phyloP scores from a whole-genome alignment of 2,113 vertebrate species.

The Callipepla californica region DNA sequence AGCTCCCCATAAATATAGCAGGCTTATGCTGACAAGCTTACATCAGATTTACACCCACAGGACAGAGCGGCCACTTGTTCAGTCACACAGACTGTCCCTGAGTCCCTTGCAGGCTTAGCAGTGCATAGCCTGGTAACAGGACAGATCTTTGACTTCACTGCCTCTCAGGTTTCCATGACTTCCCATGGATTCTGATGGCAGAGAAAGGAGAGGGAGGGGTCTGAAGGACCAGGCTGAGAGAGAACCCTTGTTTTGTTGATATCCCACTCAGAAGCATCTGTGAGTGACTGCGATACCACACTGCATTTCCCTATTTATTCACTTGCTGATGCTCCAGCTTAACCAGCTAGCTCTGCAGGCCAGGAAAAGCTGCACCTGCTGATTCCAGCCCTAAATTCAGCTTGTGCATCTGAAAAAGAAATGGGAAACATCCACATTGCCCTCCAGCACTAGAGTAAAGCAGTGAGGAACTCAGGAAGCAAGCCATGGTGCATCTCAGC shows the following conservation, averaged over 20 bases:
- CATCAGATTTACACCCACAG: slow-evolving; percentile 51
- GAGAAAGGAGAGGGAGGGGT: background rate
- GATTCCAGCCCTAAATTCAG: slow-evolving; percentile 41
- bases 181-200: background rate
- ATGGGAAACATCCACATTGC: slow-evolving; percentile 16
- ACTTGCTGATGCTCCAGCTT: slow-evolving; percentile 67
- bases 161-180: background rate
- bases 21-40: slow-evolving; percentile 58
- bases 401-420: slow-evolving; percentile 53
- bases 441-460: background rate
- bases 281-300: background rate
- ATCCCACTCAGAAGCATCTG: slow-evolving; percentile 26
- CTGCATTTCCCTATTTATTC: slow-evolving; percentile 34
- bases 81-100: slow-evolving; percentile 13
- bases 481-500: slow-evolving; percentile 54
- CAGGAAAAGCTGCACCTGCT: slow-evolving; percentile 29
- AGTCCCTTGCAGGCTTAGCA: slow-evolving; percentile 27
- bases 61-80: slow-evolving; percentile 40
- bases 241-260: background rate
- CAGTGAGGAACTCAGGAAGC: slow-evolving; percentile 22
- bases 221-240: background rate
- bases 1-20: slow-evolving; percentile 60
- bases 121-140: slow-evolving; percentile 41
- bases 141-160: slow-evolving; percentile 1
- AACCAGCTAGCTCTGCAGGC: slow-evolving; percentile 50